Evolutionary conservation across 2,113 vertebrate species (phyloP).

Genomic region (Perccottus glenii): DNA sequence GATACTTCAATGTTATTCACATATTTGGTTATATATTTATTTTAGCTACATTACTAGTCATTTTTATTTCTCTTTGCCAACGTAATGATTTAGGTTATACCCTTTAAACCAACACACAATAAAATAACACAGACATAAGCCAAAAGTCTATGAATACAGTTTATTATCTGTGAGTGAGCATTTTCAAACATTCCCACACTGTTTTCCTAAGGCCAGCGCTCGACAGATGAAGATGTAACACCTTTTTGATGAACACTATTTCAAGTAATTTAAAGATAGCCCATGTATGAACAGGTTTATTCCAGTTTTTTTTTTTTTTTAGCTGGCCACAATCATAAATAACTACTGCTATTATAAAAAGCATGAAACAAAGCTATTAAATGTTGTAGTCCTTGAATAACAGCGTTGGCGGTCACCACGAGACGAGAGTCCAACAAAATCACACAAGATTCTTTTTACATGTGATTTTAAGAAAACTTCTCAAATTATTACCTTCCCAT

Average conservation of each 20-base stretch:
- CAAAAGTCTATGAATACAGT: conserved; percentile 7
- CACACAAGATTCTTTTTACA: neutral
- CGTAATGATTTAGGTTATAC: no score
- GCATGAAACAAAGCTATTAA: conserved; percentile 4
- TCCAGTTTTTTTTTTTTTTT: neutral
- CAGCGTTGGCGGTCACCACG: conserved; percentile 9
- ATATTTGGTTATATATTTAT: no score
- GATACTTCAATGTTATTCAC: no score
- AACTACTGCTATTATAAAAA: conserved; percentile 9
- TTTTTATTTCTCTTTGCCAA: no score
- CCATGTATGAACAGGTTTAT: neutral
- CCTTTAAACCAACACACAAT: no score
- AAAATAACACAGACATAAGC: neutral
- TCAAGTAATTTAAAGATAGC: neutral
- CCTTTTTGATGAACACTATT: neutral
- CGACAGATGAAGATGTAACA: neutral
- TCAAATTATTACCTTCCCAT: neutral
- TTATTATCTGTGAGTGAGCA: neutral
- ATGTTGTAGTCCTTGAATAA: conserved; percentile 4
- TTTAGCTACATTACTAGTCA: no score
- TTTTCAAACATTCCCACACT: conserved; percentile 2
- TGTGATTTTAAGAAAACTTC: neutral
- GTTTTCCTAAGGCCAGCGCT: neutral
- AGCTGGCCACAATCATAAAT: conserved; percentile 3
- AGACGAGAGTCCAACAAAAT: neutral